Base-by-base conservation (phyloP, 2,888 invertebrate species). In the Ormyrus labotus region DNA sequence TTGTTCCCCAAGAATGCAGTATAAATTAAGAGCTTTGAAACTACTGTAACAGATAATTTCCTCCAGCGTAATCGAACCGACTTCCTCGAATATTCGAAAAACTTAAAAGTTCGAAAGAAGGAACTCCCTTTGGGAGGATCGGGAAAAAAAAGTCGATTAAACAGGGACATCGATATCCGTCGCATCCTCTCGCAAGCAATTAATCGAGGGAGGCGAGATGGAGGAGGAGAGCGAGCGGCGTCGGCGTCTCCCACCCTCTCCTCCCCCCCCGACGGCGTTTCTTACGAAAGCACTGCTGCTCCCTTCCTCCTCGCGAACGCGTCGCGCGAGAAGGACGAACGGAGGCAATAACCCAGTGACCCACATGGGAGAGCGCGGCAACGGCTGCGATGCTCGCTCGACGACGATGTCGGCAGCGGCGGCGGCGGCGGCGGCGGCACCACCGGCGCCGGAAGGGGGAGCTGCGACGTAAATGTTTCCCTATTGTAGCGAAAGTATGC, bases 321-420 rank as follows among this genome's bases (percentile, higher is more conserved):
- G 7, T 19, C 53, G 10, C 34, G 63, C 55, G 58, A 10, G 64
- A 67, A 79, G 83, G 83, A 84, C 84, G 80, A 85, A 81, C 82
- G 80, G 83, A 85, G 83, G 81, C 82, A 87, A 88, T 87, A 88
- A 88, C 88, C 88, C 83, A 88, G 84, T 88, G 85, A 88, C 88
- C 88, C 82, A 88, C 83, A 86, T 88, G 47, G 19, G 60, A 9
- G 60, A 13, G 60, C 6, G 50, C 51, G 51, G 71, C 50, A 8
- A 13, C 2, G 6, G 48, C 69, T 6, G 10, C 51, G 61, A 10
- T 53, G 53, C 63, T 64, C 58, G 45, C 13, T 47, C 64, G 64
- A 57, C 34, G 34, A 34, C 34, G 34, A 19, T 19, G 19, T 19
- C 19, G 19, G 19, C 19, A 19, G 4, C 34, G 34, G 34, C 34